Conservation (phyloP, 2,113 vertebrate species). For the Archilochus colubris region DNA sequence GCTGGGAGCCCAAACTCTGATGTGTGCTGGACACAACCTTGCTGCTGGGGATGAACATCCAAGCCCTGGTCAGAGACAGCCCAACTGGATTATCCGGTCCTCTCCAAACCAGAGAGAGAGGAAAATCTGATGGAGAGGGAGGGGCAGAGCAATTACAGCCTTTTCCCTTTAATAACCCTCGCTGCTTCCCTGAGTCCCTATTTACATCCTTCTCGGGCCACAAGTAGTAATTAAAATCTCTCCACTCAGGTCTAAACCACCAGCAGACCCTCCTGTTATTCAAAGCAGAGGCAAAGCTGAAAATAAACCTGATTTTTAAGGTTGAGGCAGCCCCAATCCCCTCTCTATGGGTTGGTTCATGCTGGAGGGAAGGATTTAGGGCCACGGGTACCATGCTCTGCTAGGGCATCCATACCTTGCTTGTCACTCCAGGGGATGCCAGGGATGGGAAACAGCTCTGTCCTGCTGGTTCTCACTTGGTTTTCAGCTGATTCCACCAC, state of each 20-base stretch:
- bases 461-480: background rate
- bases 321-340: background rate
- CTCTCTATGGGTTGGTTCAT: background rate
- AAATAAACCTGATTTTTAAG: background rate
- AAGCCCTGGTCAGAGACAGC: conserved; percentile 40
- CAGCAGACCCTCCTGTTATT: conserved; percentile 49
- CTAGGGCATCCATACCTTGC: accelerated
- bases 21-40: conserved; percentile 47
- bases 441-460: background rate
- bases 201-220: conserved; percentile 61
- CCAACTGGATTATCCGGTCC: conserved; percentile 46
- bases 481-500: background rate
- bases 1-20: background rate
- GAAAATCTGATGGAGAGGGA: conserved; percentile 71
- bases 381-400: background rate
- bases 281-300: background rate
- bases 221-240: conserved; percentile 59
- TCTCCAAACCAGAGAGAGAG: conserved; percentile 61
- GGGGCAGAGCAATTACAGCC: conserved; percentile 64
- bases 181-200: conserved; percentile 55
- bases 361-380: background rate
- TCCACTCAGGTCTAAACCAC: conserved; percentile 26
- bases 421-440: background rate
- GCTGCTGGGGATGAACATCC: background rate
- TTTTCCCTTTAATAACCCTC: conserved; percentile 68